Percentiles rank a stretch among this genome's conserved stretches.
Conservation (phyloP, 2,888 invertebrate species). For the Melanchra persicariae region DNA sequence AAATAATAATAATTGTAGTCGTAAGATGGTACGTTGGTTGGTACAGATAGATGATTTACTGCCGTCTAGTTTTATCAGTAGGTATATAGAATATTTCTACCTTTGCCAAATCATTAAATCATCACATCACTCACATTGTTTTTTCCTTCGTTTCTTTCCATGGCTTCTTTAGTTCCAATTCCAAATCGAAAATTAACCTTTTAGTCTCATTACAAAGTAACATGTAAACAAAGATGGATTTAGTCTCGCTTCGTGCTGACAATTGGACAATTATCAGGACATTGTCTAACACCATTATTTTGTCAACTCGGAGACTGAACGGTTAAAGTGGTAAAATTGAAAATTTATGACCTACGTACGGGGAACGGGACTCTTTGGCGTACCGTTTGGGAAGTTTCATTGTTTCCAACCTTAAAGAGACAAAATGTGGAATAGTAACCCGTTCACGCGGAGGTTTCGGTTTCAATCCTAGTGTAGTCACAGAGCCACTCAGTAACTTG, state of each 20-base stretch:
- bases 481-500: constrained; percentile 9
- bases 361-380: constrained; percentile 69
- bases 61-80: too few species aligned
- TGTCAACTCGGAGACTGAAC: constrained; percentile 79
- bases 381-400: constrained; percentile 66
- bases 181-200: background rate
- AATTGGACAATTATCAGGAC: constrained; percentile 76
- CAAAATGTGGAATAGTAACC: constrained; percentile 36
- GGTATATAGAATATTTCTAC: background rate
- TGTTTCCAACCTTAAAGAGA: constrained; percentile 43
- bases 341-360: constrained; percentile 78
- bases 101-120: background rate
- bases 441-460: constrained; percentile 35
- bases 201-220: constrained; percentile 33
- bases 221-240: constrained; percentile 66
- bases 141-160: background rate
- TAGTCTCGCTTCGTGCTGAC: constrained; percentile 73
- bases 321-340: constrained; percentile 81
- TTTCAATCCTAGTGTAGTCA: constrained; percentile 24
- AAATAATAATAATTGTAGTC: too few species aligned
- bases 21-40: too few species aligned
- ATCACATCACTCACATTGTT: background rate
- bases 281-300: constrained; percentile 84
- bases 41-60: too few species aligned
- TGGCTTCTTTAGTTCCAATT: background rate